Percentiles rank a stretch among this genome's conserved stretches.
Conservation (phyloP, 1,140 invertebrate genomes). For the Heliothis virescens region DNA sequence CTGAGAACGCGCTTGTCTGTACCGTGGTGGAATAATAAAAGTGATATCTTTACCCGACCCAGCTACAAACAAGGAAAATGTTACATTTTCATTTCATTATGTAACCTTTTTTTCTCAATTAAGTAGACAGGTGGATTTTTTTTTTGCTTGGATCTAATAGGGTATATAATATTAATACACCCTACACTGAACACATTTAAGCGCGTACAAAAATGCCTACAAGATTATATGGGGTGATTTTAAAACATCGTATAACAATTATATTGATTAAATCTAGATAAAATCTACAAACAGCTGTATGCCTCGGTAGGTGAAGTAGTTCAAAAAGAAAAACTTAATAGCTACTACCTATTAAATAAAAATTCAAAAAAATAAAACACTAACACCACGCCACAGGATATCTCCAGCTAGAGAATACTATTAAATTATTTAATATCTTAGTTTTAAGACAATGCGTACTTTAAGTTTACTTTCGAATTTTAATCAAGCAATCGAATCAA, state of each 20-base stretch:
- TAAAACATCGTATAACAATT: no score
- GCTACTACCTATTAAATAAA: no score
- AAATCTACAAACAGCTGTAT: no score
- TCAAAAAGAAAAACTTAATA: no score
- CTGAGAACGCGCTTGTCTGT: constrained; percentile 25
- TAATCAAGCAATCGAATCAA: constrained; percentile 6
- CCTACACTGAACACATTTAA: no score
- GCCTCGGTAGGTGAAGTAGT: no score
- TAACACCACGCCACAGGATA: not conserved
- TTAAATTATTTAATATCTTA: not conserved
- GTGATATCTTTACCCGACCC: constrained; percentile 15
- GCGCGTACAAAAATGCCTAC: no score
- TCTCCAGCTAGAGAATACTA: not conserved
- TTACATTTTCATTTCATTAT: constrained; percentile 29
- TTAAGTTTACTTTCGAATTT: constrained; percentile 6
- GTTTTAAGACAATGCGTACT: not conserved
- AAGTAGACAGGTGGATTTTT: no score
- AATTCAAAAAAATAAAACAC: not conserved
- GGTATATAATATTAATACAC: no score
- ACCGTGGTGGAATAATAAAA: constrained; percentile 44
- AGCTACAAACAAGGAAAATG: constrained; percentile 15
- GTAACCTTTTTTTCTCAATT: not conserved
- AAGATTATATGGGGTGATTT: no score
- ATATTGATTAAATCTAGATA: no score
- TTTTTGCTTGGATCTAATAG: no score